Conservation (phyloP, 2,888 invertebrate species). For the Plebejus argus region DNA sequence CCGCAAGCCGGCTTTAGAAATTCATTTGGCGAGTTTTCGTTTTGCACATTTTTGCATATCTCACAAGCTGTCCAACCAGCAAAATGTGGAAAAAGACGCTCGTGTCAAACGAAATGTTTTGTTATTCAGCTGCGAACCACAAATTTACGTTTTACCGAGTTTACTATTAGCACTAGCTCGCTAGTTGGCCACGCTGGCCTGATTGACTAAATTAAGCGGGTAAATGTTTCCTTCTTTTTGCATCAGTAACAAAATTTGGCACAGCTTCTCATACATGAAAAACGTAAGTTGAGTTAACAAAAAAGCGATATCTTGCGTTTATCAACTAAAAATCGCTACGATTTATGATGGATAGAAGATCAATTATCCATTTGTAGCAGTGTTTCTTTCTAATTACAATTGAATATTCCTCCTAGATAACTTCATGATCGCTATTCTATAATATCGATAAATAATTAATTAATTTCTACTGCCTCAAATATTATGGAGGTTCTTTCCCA, state of each 20-base stretch:
- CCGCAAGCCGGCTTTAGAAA: conserved; percentile 7
- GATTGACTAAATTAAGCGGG: background rate
- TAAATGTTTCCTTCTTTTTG: background rate
- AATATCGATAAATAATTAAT: background rate
- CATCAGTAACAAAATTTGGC: background rate
- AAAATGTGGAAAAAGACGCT: conserved; percentile 13
- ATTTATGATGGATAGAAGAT: too few species aligned
- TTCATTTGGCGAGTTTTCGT: conserved; percentile 26
- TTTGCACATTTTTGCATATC: conserved; percentile 28
- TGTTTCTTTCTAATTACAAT: too few species aligned
- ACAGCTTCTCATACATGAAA: background rate
- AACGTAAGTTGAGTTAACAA: background rate
- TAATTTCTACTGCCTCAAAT: background rate
- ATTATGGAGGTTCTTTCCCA: background rate
- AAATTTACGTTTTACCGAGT: conserved; percentile 7
- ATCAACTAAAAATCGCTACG: background rate
- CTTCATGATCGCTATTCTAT: background rate
- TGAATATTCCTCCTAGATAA: background rate
- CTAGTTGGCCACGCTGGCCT: background rate
- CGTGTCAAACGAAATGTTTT: conserved; percentile 11
- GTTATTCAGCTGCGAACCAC: background rate
- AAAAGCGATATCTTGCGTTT: background rate
- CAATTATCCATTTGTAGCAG: too few species aligned
- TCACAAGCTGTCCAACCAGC: conserved; percentile 24
- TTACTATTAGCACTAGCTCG: background rate